Conservation (phyloP, 2,888 invertebrate species). For the Leptinotarsa haldemani region DNA sequence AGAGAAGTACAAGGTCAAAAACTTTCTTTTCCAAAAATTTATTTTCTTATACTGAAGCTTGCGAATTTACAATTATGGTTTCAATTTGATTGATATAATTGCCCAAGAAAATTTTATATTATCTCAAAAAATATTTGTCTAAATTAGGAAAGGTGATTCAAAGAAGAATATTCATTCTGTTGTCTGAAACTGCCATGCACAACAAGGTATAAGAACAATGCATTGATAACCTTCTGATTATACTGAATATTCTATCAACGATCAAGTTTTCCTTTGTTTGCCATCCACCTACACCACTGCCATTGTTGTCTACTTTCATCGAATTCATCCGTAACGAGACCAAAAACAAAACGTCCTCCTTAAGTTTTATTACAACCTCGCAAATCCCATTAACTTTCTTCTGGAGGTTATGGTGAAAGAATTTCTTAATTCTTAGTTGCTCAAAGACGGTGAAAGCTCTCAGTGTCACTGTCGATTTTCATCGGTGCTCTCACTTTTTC, state of each 20-base stretch:
- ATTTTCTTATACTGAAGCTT: too few relatives aligned
- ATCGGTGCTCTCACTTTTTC: slow-evolving; percentile 29
- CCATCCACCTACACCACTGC: slow-evolving; percentile 20
- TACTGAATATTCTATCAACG: not conserved
- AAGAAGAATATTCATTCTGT: too few relatives aligned
- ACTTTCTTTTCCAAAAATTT: too few relatives aligned
- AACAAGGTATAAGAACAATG: too few relatives aligned
- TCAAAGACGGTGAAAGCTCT: slow-evolving; percentile 56
- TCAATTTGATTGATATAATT: too few relatives aligned
- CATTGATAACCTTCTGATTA: too few relatives aligned
- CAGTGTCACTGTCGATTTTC: slow-evolving; percentile 49
- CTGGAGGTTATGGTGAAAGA: slow-evolving; percentile 53
- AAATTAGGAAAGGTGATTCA: too few relatives aligned
- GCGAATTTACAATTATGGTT: too few relatives aligned
- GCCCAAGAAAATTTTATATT: too few relatives aligned
- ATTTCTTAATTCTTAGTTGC: slow-evolving; percentile 50
- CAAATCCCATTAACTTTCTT: slow-evolving; percentile 49
- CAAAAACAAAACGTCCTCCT: slow-evolving; percentile 46
- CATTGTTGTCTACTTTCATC: slow-evolving; percentile 19
- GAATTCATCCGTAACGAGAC: slow-evolving; percentile 22
- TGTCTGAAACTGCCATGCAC: too few relatives aligned
- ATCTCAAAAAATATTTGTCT: too few relatives aligned
- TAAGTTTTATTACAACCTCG: slow-evolving; percentile 44
- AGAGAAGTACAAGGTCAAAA: too few relatives aligned
- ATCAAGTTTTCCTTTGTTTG: not conserved